Base-by-base conservation (phyloP, 2,888 invertebrate species). In the Andrena marginata region DNA sequence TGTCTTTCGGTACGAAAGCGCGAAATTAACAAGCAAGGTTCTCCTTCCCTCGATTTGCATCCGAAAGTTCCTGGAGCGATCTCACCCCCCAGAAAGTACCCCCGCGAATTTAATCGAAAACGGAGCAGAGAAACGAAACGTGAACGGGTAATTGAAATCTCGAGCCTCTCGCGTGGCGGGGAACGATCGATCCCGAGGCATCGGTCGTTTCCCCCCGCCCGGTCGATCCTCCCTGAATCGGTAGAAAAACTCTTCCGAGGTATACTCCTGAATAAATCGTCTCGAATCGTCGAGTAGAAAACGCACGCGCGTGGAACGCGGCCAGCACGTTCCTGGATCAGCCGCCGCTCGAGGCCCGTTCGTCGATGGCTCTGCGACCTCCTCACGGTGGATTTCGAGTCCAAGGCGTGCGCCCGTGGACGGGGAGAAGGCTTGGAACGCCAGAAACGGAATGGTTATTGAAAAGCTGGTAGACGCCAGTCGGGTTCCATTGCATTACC, bases 281-380 rank as follows among this genome's bases (percentile, higher is more conserved):
- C 75, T 72, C 68, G 74, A 33, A 49, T 77, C 64, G 59, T 76
- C 59, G 83, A 67, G 74, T 67, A 77, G 63, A 82, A 74, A 78
- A 74, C 29, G 59, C 60, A 54, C 70, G 73, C 68, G 77, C 75
- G 54, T 20, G 20, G 70, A 87, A 87, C 89, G 89, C 85, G 90
- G 33, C 90, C 90, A 89, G 90, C 90, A 89, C 89, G 89, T 86
- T 84, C 84, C 26, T 76, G 77, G 75, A 76, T 72, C 75, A 60
- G 60, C 26, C 74, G 70, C n/a, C 67, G 63, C 33, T 75, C 78
- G 75, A 82, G 74, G 75, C 75, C 78, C 78, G 77, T 77, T 75
- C 54, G 49, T 84, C 78, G 82, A 84, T 82, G 75, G 54, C 72
- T 42, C 60, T 59, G 35, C 62, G 77, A 70, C n/a, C 69, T 63